Base-by-base conservation (phyloP, 1,140 invertebrate genomes). In the Lasioglossum baleicum region DNA sequence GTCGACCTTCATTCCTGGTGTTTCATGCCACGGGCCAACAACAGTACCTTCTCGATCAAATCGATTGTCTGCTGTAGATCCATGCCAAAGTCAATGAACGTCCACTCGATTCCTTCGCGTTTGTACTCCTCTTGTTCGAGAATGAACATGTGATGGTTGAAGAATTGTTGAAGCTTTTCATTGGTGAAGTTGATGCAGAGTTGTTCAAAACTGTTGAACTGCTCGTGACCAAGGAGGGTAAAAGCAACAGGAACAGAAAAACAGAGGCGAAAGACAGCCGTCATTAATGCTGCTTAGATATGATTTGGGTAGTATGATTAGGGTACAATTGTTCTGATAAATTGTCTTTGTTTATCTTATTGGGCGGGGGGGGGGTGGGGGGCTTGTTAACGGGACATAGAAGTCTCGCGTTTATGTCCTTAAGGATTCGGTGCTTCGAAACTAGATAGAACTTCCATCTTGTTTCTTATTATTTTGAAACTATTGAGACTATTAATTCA, bases 141-240 rank as follows among this genome's bases (percentile, higher is more conserved):
- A 66, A 96, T 95, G 91, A 96, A 96, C 95, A 96, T 96, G 93
- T 96, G 95, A 83, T 96, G 95, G 90, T 96, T 96, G 95, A 96
- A 96, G 94, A 96, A 96, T 87, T 96, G 95, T 88, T 96, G 95
- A 71, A 96, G 93, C 86, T 95, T 95, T 91, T 96, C 95, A 91
- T 96, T 96, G 90, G 95, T 96, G 93, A 96, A 96, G 94, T 96
- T 96, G 94, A 97, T 97, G 93, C 96, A 94, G 82, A 93, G 90
- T 84, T 93, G 92, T 84, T 93, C 92, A 87, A 93, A 93, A 85
- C 92, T 93, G 92, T 93, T 93, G 92, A 92, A 93, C 92, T 93
- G 91, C 90, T 88, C 89, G 88, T 79, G 60, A 71, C 79, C 60
- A 80, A 40, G 81, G 74, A 64, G 61, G 71, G 75, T 48, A 75